These are phyloP conservation scores for Electrophaes corylata DNA, from an alignment of 2,888 invertebrate species.

Conservation along the genomic window DNA sequence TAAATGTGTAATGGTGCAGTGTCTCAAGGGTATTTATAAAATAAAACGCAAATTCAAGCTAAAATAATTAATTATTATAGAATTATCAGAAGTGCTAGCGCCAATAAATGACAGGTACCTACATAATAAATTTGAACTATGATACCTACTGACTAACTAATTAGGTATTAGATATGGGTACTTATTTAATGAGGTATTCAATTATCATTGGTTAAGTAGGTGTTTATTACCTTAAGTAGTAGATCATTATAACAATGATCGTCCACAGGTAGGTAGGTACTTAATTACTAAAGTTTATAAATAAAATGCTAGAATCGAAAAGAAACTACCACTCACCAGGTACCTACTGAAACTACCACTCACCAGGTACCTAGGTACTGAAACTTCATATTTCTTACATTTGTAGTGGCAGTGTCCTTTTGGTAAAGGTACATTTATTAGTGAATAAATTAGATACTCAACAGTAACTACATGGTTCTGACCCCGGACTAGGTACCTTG, in stretches of 20 bases:
- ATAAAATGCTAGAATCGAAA: too few relatives aligned
- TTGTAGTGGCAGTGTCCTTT: slow-evolving; percentile 5
- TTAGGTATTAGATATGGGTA: slow-evolving; percentile 18
- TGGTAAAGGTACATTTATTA: background rate
- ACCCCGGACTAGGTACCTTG: background rate
- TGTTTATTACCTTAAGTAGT: too few relatives aligned
- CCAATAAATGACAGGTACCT: background rate
- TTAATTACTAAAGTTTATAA: too few relatives aligned
- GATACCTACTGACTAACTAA: background rate
- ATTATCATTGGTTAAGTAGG: slow-evolving; percentile 23
- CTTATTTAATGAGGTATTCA: slow-evolving; percentile 40
- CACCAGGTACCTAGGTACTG: too few relatives aligned
- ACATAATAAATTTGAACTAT: background rate
- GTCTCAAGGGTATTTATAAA: slow-evolving; percentile 13
- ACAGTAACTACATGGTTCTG: background rate
- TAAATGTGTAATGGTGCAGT: too few relatives aligned
- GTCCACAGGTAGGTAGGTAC: background rate
- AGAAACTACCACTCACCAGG: too few relatives aligned
- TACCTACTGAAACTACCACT: too few relatives aligned
- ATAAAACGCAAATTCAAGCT: slow-evolving; percentile 54
- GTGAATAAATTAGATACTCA: background rate
- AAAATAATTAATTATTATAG: slow-evolving; percentile 44
- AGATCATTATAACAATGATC: background rate
- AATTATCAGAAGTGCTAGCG: slow-evolving; percentile 17
- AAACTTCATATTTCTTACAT: background rate